These are phyloP conservation scores for Griposia aprilina DNA, from an alignment of 2,888 invertebrate species.

Conservation along the genomic window DNA sequence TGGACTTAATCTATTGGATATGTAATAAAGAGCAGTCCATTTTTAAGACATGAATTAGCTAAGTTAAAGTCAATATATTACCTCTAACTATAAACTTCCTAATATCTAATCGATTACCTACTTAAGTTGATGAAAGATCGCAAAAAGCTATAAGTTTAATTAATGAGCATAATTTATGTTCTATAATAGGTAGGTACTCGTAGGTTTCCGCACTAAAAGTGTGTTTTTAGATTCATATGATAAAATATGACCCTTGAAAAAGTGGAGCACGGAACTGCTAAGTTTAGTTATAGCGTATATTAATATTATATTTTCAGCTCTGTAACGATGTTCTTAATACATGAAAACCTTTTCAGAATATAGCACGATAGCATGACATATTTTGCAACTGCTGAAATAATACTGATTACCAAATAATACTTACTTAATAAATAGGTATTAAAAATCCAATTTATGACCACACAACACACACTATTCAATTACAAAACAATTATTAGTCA, in stretches of 20 bases:
- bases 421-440: constrained; percentile 52
- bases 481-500: constrained; percentile 60
- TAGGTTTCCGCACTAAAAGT: constrained; percentile 45
- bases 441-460: constrained; percentile 63
- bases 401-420: constrained; percentile 23
- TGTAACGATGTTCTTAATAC: constrained; percentile 28
- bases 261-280: constrained; percentile 46
- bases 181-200: constrained; percentile 7
- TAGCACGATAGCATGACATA: not conserved
- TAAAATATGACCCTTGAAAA: constrained; percentile 55
- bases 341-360: constrained; percentile 19
- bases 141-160: constrained; percentile 42
- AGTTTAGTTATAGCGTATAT: constrained; percentile 23
- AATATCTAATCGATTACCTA: constrained; percentile 1
- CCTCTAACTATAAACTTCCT: not conserved
- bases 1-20: not conserved
- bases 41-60: not conserved
- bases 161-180: constrained; percentile 32
- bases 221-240: constrained; percentile 51
- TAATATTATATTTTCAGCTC: constrained; percentile 23
- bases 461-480: constrained; percentile 63
- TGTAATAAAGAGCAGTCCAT: not conserved
- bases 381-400: not conserved
- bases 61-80: not conserved
- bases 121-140: constrained; percentile 4